Base-by-base conservation (phyloP, 2,113 vertebrate species). In the Pomatorhinus ruficollis region DNA sequence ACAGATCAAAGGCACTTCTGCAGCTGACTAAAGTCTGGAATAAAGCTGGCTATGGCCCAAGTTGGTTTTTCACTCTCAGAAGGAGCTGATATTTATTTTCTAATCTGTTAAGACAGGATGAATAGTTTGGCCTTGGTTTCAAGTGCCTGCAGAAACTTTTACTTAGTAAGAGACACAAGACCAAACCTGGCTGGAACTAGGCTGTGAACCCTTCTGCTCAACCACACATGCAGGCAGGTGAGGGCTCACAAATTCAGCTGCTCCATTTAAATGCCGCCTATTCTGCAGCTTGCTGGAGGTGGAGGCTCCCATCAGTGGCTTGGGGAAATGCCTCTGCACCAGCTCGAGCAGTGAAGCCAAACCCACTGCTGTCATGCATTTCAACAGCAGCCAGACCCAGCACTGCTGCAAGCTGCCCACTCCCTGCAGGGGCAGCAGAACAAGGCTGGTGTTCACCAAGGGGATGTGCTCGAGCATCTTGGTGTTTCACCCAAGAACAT, bases 381-480 rank as follows among this genome's bases (percentile, higher is more conserved):
- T 5, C 64, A 78, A 44, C 15, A 39, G 76, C 39, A 78, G 65
- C 17, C 84, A 76, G 39, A 27, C 23, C 39, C 66, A 53, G 50
- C 66, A 24, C 25, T 15, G 16, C 40, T 1, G 22, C 42, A 70
- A 75, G n/a, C 84, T 60, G 50, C 56, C 27, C 27, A 4, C 64
- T 81, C 27, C 11, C 66, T 42, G 80, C 61, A 53, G 76, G 49
- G 65, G 52, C 75, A 85, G 54, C 39, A 47, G n/a, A 74, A 35
- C 45, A 12, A 1, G 2, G 4, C 50, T 5, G 20, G 37, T 5
- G 0, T 10, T 23, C 47, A 21, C 42, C 47, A n/a, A 15, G 9
- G 5, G 16, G 20, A 47, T 1, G 19, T 12, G 23, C 44, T 35
- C 0, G 0, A 76, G n/a, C 11, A 49, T 3, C 53, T 28, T 1